Percentiles rank a stretch among this genome's conserved stretches.
phyloP scores from a whole-genome alignment of 1,140 invertebrate genomes.

The Drosophila kepulauana region DNA sequence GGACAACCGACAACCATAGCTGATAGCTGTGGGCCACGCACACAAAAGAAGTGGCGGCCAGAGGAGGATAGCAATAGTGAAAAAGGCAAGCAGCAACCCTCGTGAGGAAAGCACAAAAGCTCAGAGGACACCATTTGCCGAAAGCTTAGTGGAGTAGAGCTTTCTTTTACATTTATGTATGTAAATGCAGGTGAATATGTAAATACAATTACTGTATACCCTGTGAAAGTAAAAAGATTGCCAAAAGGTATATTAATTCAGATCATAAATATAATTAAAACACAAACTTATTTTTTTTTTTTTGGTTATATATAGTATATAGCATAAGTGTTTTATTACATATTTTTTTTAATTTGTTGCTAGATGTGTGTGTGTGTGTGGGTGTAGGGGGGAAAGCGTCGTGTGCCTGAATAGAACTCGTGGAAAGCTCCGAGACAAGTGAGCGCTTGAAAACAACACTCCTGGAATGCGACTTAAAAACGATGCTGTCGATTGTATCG shows the following conservation, averaged over 20 bases:
- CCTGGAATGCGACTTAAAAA: conserved; percentile 27
- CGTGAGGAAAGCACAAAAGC: conserved; percentile 33
- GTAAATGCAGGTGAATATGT: conserved; percentile 17
- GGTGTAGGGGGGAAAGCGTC: too few species aligned
- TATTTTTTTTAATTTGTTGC: conserved; percentile 38
- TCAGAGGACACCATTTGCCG: not conserved
- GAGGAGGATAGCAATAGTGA: conserved; percentile 39
- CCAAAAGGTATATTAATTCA: too few species aligned
- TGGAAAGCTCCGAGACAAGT: not conserved
- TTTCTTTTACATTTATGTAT: conserved; percentile 10
- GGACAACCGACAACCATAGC: conserved; percentile 28
- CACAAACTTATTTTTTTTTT: too few species aligned
- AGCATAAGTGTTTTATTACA: conserved; percentile 17
- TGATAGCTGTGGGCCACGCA: too few species aligned
- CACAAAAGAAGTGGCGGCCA: not conserved
- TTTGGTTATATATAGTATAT: not conserved
- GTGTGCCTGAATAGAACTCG: too few species aligned
- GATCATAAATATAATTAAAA: too few species aligned
- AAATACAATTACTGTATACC: not conserved
- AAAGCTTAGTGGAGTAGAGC: conserved; percentile 27
- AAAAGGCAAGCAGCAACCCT: conserved; percentile 47
- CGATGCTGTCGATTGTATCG: conserved; percentile 32
- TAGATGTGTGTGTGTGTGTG: conserved; percentile 1
- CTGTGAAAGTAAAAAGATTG: too few species aligned
- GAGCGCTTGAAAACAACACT: not conserved